Evolutionary conservation across 1,140 invertebrate genomes (phyloP), one percentile per base, ranked within the genome.

Genomic region (Metaphire vulgaris): DNA sequence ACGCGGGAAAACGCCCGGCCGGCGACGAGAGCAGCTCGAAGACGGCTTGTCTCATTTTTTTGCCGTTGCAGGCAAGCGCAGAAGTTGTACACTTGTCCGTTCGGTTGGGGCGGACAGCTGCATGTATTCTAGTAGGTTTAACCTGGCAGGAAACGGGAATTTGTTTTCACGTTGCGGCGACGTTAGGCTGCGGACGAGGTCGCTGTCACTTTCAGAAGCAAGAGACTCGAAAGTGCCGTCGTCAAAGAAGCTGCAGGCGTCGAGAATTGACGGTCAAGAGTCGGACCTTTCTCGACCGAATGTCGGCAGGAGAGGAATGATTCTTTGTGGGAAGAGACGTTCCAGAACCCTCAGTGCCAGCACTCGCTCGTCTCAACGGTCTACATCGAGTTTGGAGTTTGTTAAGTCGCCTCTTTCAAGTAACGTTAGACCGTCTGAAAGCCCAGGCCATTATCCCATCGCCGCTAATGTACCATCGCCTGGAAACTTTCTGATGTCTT

Each of bases 21-120:
- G 67, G 28, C 67, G 67, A 30, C 21, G 72, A 73, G 72, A 73
- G 26, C 72, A 73, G n/a, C 72, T 73, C n/a, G 12, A 34, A 0
- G 72, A 73, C 26, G 72, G 72, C 16, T 34, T 73, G 33, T 73
- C 72, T 2, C 72, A 73, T 28, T 73, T 73, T 30, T 73, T 73
- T 41, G 28, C 72, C n/a, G 72, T 34, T 1, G 12, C 15, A 34
- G 72, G 72, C 32, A 73, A 73, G 28, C 32, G 72, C 16, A 34
- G 33, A 41, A 73, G 32, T 33, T 29, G 72, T n/a, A 41, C 41
- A 56, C 41, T 56, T 21, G 41, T 6, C 21, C 41, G 41, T 56
- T 56, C 6, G 6, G 6, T 12, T 56, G 41, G 41, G 21, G n/a
- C n/a, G n/a, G n/a, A n/a, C n/a, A n/a, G n/a, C n/a, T n/a, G n/a